These are phyloP conservation scores for Numenius phaeopus DNA, from an alignment of 2,797 vertebrate species.

Conservation along the genomic window DNA sequence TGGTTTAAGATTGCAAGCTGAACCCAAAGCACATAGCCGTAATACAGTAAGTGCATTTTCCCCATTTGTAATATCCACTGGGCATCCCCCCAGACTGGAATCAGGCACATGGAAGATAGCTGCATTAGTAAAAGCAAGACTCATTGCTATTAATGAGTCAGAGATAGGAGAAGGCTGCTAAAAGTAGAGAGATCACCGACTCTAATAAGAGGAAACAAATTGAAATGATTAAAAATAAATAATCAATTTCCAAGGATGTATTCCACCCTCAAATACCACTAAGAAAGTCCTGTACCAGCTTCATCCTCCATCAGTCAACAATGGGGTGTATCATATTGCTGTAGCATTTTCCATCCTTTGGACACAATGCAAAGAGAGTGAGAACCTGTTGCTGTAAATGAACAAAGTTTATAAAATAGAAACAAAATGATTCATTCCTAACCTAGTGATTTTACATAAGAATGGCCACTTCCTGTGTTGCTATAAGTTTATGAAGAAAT, in stretches of 20 bases:
- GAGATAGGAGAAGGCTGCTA: constrained; percentile 85
- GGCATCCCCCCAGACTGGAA: constrained; percentile 13
- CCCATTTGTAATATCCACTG: not conserved
- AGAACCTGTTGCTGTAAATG: constrained; percentile 55
- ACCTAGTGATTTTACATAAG: not conserved
- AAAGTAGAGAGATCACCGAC: constrained; percentile 75
- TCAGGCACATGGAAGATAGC: constrained; percentile 42
- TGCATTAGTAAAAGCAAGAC: constrained; percentile 69
- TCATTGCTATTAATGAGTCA: constrained; percentile 69
- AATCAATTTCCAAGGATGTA: constrained; percentile 20
- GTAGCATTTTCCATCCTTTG: constrained; percentile 75
- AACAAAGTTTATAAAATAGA: not conserved
- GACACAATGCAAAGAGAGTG: constrained; percentile 72
- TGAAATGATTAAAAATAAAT: not conserved
- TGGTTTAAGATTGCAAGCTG: constrained; percentile 22
- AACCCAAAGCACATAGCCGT: constrained; percentile 42
- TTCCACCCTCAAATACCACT: constrained; percentile 73
- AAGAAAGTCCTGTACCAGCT: constrained; percentile 64
- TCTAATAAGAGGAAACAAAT: constrained; percentile 32
- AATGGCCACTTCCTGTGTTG: not conserved
- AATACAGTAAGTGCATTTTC: not conserved
- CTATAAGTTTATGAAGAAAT: not conserved
- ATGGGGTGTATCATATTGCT: constrained; percentile 49
- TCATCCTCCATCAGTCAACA: constrained; percentile 74
- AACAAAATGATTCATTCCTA: not conserved